Percentiles rank a stretch among this genome's conserved stretches.
These are phyloP conservation scores for Arbacia lixula DNA, from an alignment of 53 echinoderm and acorn worm genomes.

Conservation along the genomic window DNA sequence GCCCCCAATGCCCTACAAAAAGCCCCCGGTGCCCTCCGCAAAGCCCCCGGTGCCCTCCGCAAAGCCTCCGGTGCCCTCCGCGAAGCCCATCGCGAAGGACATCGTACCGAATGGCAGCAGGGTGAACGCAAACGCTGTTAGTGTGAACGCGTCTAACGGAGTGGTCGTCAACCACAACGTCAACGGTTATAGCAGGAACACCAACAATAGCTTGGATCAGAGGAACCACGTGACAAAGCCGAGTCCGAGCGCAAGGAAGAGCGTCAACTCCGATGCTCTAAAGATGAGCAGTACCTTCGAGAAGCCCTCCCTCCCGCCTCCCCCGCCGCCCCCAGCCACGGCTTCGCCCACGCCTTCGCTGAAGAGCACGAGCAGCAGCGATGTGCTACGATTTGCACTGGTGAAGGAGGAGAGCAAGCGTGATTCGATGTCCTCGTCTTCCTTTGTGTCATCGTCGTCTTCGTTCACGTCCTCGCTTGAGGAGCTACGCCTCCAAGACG, in stretches of 20 bases:
- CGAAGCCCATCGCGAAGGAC: neutral
- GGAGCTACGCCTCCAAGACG: slow-evolving; percentile 32
- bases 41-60: neutral
- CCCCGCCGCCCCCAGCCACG: slow-evolving; percentile 34
- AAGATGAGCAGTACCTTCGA: slow-evolving; percentile 23
- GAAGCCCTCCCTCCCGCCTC: slow-evolving; percentile 41
- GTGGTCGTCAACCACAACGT: slow-evolving; percentile 14
- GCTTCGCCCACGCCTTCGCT: slow-evolving; percentile 35
- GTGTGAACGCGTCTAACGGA: neutral
- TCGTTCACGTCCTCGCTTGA: slow-evolving; percentile 47
- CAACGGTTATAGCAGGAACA: slow-evolving; percentile 36
- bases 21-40: neutral
- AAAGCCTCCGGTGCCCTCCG: neutral
- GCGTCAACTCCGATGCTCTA: slow-evolving; percentile 3
- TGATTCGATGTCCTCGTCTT: slow-evolving; percentile 53
- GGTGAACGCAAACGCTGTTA: neutral
- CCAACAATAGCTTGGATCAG: slow-evolving; percentile 44
- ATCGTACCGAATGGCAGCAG: neutral
- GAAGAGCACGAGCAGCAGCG: slow-evolving; percentile 25
- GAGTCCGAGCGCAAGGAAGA: neutral
- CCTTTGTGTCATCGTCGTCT: slow-evolving; percentile 28
- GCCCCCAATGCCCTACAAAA: neutral
- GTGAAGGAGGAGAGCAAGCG: slow-evolving; percentile 41
- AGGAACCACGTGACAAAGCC: neutral
- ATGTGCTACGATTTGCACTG: neutral